Evolutionary conservation across 30 jellyfish, hydroid and myxozoan genomes (phyloP), one percentile per base, ranked within the genome.

Genomic region (Euphysa ruthae): DNA sequence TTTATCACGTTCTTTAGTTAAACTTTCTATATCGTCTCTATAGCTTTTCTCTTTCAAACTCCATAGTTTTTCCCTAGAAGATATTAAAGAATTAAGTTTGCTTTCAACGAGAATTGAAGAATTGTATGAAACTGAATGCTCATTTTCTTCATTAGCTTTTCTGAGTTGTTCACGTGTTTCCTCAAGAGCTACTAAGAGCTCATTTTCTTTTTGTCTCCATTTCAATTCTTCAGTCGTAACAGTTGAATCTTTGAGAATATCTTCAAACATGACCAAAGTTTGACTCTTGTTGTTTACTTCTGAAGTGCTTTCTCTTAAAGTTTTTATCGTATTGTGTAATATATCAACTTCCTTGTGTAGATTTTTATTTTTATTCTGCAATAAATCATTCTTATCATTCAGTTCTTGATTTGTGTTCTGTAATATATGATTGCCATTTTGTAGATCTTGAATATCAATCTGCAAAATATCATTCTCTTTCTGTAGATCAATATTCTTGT

Each of bases 191-290:
- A 34, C 22, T 3, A 62, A 3, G 20, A 61, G 33, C 33, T 61
- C 74, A 7, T 61, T 62, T 61, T 61, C 74, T 61, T 62, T 23
- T 6, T 19, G 4, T 16, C 33, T 61, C 74, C 74, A 61, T 1
- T 31, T 23, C 18, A 15, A 14, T 43, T 61, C 63, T n/a, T n/a
- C 12, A 38, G 52, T n/a, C 18, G 30, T 35, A 26, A 15, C 0
- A 14, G 13, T 4, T 30, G 32, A 29, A 4, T 61, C 29, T 6
- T 29, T 20, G 12, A 61, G 4, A 28, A 27, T 61, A 3, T 61
- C 71, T 8, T 18, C 61, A 21, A 21, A 21, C 22, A 58, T 24
- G n/a, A 18, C 72, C 8, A 15, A 21, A 13, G 63, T 7, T 29
- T 16, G 62, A 29, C 63, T 58, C 22, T 29, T 58, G 63, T 58